phyloP scores from a whole-genome alignment of 2,797 vertebrate genomes.

The Ibycter americanus region DNA sequence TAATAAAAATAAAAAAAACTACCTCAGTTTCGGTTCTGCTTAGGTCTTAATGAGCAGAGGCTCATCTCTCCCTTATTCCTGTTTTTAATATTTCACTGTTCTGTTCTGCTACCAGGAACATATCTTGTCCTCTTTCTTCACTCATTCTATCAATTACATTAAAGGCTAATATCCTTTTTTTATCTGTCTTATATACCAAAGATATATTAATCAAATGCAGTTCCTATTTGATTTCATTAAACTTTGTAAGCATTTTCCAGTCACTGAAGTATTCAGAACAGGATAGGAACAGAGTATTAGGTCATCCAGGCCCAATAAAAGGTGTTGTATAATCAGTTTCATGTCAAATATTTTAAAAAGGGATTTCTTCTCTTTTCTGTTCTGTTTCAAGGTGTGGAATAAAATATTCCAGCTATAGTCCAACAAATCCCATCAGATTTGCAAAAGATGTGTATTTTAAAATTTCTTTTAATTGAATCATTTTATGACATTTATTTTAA shows the following conservation, averaged over 20 bases:
- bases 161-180: neutral
- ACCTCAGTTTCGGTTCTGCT: neutral
- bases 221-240: neutral
- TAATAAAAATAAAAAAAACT: neutral
- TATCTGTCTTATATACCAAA: neutral
- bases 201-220: rapidly evolving
- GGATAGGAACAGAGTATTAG: neutral
- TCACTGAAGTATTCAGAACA: neutral
- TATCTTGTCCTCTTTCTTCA: neutral
- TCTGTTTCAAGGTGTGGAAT: neutral
- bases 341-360: neutral
- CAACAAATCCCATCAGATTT: neutral
- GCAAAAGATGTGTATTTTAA: rapidly evolving
- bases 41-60: neutral
- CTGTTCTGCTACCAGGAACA: rapidly evolving
- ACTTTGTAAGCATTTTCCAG: neutral
- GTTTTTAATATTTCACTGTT: neutral
- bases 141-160: neutral
- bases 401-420: neutral
- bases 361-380: rapidly evolving
- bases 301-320: neutral
- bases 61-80: neutral
- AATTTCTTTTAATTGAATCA: neutral
- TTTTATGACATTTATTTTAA: neutral
- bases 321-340: neutral